Percentiles rank a stretch among this genome's conserved stretches.
Conservation (phyloP, 2,797 vertebrate genomes). For the Poecilia picta region DNA sequence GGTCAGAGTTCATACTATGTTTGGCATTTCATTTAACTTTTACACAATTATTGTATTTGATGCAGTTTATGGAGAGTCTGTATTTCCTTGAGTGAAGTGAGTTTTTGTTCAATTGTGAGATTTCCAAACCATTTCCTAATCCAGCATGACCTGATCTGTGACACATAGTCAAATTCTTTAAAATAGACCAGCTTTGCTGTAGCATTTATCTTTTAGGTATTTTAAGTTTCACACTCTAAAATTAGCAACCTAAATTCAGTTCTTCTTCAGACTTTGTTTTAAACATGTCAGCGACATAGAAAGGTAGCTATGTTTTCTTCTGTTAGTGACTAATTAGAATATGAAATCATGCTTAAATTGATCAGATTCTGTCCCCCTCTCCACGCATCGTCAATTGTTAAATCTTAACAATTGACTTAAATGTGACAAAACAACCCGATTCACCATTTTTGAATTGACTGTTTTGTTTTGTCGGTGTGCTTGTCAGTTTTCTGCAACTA, state of each 20-base stretch:
- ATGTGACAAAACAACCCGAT: background rate
- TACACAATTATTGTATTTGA: background rate
- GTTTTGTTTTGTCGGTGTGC: slow-evolving; percentile 1
- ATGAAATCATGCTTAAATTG: background rate
- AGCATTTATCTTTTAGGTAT: background rate
- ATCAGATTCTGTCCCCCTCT: background rate
- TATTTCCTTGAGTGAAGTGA: background rate
- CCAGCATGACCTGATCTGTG: background rate
- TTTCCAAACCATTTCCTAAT: background rate
- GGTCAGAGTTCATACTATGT: background rate
- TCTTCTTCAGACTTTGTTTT: background rate
- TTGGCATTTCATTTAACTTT: background rate
- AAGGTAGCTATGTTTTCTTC: background rate
- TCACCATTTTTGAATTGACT: background rate
- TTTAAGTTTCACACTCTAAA: background rate
- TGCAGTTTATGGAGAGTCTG: background rate
- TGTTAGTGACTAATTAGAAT: background rate
- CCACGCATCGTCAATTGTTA: background rate
- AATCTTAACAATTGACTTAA: background rate
- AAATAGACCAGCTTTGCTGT: background rate
- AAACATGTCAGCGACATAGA: background rate
- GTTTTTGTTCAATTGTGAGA: background rate
- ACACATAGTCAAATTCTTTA: background rate
- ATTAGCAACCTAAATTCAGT: background rate
- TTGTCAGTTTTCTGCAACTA: background rate